A percentile compares a stretch with the other conserved stretches of the same genome.
phyloP scores from a whole-genome alignment of 2,797 vertebrate species.

The Cuculus canorus region DNA sequence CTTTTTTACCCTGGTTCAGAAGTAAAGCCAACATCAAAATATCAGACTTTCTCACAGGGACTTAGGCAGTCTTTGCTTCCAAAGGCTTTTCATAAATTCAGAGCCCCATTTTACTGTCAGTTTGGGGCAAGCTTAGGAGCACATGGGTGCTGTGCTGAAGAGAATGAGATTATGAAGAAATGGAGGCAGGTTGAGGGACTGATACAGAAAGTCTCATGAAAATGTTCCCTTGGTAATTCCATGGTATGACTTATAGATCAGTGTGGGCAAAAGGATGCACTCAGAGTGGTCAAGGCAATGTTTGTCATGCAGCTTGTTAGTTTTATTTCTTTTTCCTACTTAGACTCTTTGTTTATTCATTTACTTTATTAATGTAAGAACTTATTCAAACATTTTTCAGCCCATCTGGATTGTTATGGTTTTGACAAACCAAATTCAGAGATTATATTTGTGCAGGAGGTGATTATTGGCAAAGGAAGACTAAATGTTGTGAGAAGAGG shows the following conservation, averaged over 20 bases:
- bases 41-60: not conserved
- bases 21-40: not conserved
- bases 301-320: not conserved
- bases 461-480: not conserved
- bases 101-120: not conserved
- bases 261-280: not conserved
- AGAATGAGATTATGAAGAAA: not conserved
- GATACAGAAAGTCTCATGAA: not conserved
- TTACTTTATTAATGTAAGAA: not conserved
- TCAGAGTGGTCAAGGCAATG: not conserved
- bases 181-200: not conserved
- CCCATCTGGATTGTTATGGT: not conserved
- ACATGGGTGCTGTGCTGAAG: not conserved
- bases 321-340: not conserved
- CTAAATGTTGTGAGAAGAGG: not conserved
- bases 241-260: not conserved
- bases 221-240: not conserved
- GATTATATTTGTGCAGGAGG: not conserved
- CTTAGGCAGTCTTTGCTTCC: not conserved
- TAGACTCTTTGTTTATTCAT: not conserved
- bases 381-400: not conserved
- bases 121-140: not conserved
- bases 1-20: not conserved
- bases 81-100: not conserved
- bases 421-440: not conserved